phyloP scores from a whole-genome alignment of 2,888 invertebrate genomes.

The Mayetiola destructor region DNA sequence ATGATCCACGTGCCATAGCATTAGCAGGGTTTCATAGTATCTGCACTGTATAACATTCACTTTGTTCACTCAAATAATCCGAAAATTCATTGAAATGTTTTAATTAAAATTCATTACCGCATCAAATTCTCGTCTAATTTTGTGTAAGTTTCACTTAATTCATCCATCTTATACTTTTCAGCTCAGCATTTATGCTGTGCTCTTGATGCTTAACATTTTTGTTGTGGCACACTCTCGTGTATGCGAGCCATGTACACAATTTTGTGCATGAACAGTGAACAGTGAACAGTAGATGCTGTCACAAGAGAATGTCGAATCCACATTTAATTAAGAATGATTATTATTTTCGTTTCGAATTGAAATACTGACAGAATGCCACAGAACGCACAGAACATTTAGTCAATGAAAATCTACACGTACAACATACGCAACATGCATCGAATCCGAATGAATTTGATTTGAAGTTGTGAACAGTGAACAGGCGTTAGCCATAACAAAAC shows the following conservation, averaged over 20 bases:
- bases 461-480: not conserved
- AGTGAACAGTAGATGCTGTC: too few species aligned
- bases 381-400: too few species aligned
- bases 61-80: not conserved
- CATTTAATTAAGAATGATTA: conserved; percentile 12
- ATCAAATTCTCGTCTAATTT: conserved; percentile 6
- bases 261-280: too few species aligned
- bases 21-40: not conserved
- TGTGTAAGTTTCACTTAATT: not conserved
- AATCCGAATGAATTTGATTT: not conserved
- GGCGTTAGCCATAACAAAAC: not conserved
- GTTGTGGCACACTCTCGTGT: not conserved
- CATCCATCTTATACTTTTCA: not conserved
- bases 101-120: conserved; percentile 12
- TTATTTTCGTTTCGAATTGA: not conserved
- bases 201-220: too few species aligned
- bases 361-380: conserved; percentile 6
- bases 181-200: not conserved
- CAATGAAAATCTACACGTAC: not conserved
- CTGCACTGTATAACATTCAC: not conserved
- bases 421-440: not conserved
- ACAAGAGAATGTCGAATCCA: conserved; percentile 8
- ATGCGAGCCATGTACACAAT: too few species aligned
- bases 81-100: conserved; percentile 9
- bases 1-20: not conserved